phyloP scores from a whole-genome alignment of 2,113 vertebrate genomes.

The Dascyllus trimaculatus region DNA sequence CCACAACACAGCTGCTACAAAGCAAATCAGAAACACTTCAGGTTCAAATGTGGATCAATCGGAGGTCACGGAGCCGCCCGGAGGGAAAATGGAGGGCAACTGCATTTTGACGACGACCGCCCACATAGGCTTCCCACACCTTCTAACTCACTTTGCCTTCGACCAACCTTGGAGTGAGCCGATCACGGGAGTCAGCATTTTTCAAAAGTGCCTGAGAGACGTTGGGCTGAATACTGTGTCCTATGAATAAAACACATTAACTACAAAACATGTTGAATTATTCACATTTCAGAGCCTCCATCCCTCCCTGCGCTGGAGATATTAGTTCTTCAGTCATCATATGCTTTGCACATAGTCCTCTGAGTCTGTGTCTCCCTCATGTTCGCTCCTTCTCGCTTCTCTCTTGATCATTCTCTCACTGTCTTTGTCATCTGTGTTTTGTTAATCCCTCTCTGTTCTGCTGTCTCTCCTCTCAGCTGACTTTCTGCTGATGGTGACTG shows the following conservation, averaged over 20 bases:
- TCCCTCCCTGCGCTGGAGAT: conserved; percentile 65
- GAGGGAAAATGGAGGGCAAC: conserved; percentile 15
- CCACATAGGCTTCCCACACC: conserved; percentile 18
- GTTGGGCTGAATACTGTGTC: conserved; percentile 83
- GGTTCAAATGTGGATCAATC: conserved; percentile 54
- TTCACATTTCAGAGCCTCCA: conserved; percentile 82
- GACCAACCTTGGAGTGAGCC: conserved; percentile 67
- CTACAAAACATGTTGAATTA: conserved; percentile 87
- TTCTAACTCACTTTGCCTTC: conserved; percentile 33
- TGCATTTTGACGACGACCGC: conserved; percentile 61
- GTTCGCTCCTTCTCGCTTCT: conserved; percentile 35
- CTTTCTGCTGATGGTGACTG: conserved; percentile 68
- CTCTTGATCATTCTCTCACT: conserved; percentile 63
- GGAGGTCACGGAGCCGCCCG: conserved; percentile 40
- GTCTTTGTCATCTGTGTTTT: conserved; percentile 71
- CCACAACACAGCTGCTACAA: background rate
- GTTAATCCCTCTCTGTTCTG: conserved; percentile 72
- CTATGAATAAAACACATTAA: conserved; percentile 89
- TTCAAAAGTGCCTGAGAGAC: conserved; percentile 78
- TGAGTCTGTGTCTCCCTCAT: conserved; percentile 58
- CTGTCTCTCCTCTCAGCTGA: conserved; percentile 69
- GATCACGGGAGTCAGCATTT: conserved; percentile 77
- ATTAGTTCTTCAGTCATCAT: conserved; percentile 77
- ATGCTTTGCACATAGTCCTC: conserved; percentile 68
- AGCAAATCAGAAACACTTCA: conserved; percentile 10